Evolutionary conservation across 1,140 invertebrate genomes (phyloP).

Genomic region (Dinoponera quadriceps): DNA sequence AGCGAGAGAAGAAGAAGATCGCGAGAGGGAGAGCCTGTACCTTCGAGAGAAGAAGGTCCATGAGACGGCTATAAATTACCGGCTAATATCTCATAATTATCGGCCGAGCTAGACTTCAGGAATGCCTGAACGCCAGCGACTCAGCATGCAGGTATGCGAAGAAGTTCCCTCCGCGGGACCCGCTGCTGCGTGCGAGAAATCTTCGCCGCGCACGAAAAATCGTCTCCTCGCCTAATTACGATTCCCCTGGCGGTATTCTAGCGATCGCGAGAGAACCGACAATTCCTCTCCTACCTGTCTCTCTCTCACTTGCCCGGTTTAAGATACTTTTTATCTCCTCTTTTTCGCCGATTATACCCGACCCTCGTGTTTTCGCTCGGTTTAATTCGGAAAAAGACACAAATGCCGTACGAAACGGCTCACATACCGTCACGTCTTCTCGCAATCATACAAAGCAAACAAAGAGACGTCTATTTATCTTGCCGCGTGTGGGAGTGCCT

Average conservation of each 20-base stretch:
- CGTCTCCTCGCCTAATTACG: conserved; percentile 17
- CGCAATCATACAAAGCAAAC: too few relatives aligned
- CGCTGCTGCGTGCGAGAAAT: conserved; percentile 8
- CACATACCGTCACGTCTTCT: too few relatives aligned
- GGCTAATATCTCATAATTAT: conserved; percentile 82
- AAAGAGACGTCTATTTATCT: too few relatives aligned
- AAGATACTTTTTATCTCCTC: neutral
- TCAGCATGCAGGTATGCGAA: conserved; percentile 71
- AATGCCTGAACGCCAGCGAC: conserved; percentile 72
- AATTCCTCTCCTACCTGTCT: neutral
- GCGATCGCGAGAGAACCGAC: neutral
- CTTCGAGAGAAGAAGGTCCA: conserved; percentile 75
- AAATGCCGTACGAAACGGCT: neutral
- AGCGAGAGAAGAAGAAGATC: conserved; percentile 41
- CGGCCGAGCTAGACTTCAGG: conserved; percentile 73
- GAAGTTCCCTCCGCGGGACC: conserved; percentile 38
- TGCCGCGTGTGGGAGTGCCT: too few relatives aligned
- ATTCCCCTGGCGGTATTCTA: neutral
- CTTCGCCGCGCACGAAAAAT: conserved; percentile 30
- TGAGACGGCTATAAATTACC: conserved; percentile 79
- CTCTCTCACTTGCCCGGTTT: neutral
- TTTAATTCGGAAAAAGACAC: neutral
- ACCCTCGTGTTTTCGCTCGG: neutral
- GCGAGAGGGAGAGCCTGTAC: conserved; percentile 59
- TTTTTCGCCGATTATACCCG: too few relatives aligned